Conservation (phyloP, 2,888 invertebrate species). For the Apeira syringaria region DNA sequence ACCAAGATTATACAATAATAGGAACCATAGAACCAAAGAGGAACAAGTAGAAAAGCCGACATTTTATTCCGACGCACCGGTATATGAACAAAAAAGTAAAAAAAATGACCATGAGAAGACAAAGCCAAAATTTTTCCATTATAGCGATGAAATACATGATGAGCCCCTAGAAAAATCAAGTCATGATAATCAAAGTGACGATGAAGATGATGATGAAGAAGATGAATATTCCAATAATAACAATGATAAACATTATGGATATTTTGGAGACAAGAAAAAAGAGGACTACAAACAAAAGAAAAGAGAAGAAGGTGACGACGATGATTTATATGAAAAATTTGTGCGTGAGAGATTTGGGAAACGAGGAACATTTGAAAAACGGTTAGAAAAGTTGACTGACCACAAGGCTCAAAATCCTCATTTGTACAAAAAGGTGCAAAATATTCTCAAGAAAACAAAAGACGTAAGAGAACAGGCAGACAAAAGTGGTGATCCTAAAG, state of each 20-base stretch:
- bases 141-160: slow-evolving; percentile 42
- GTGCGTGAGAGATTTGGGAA: slow-evolving; percentile 75
- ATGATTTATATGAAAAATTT: slow-evolving; percentile 74
- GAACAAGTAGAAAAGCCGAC: slow-evolving; percentile 27
- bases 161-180: slow-evolving; percentile 24
- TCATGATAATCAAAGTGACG: slow-evolving; percentile 34
- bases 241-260: slow-evolving; percentile 26
- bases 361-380: slow-evolving; percentile 56
- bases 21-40: slow-evolving; percentile 33
- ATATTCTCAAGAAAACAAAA: slow-evolving; percentile 67
- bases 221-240: slow-evolving; percentile 34
- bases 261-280: slow-evolving; percentile 39
- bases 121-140: slow-evolving; percentile 42
- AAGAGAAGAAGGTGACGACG: slow-evolving; percentile 48
- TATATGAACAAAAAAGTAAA: slow-evolving; percentile 22
- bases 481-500: slow-evolving; percentile 69
- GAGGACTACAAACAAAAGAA: slow-evolving; percentile 41
- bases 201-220: slow-evolving; percentile 34
- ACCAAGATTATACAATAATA: slow-evolving; percentile 35
- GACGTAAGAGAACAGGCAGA: slow-evolving; percentile 63
- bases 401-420: slow-evolving; percentile 49
- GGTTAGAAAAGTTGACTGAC: slow-evolving; percentile 55
- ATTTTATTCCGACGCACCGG: slow-evolving; percentile 1
- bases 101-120: slow-evolving; percentile 35
- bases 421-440: slow-evolving; percentile 57